phyloP scores from a whole-genome alignment of 1,140 invertebrate species.

The Protaetia brevitarsis region DNA sequence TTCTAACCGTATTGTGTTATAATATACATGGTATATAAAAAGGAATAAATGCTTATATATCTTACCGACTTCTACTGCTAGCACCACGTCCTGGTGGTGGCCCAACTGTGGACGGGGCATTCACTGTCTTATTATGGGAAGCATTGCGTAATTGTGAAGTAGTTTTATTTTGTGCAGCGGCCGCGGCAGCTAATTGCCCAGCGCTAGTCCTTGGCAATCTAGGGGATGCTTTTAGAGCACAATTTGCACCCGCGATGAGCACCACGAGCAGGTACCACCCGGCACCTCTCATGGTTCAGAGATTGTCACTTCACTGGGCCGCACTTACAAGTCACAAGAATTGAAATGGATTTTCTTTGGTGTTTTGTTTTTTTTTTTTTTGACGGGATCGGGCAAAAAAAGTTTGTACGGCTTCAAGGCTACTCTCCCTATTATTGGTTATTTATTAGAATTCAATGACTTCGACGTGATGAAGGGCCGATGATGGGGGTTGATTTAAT shows the following conservation, averaged over 20 bases:
- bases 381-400: too few relatives aligned
- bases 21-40: neutral
- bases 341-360: too few relatives aligned
- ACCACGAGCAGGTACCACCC: slow-evolving; percentile 39
- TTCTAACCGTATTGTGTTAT: too few relatives aligned
- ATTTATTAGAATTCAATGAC: too few relatives aligned
- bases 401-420: too few relatives aligned
- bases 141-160: slow-evolving; percentile 37
- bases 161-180: slow-evolving; percentile 44
- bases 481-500: neutral
- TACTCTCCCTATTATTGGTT: too few relatives aligned
- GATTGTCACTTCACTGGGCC: slow-evolving; percentile 13
- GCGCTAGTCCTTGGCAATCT: slow-evolving; percentile 47
- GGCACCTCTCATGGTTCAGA: slow-evolving; percentile 39
- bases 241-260: slow-evolving; percentile 21
- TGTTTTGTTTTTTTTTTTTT: too few relatives aligned
- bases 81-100: slow-evolving; percentile 37
- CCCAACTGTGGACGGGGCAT: slow-evolving; percentile 27
- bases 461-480: too few relatives aligned
- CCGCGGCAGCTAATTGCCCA: slow-evolving; percentile 44
- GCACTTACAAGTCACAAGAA: slow-evolving; percentile 15
- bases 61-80: slow-evolving; percentile 36
- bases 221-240: slow-evolving; percentile 35
- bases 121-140: slow-evolving; percentile 25
- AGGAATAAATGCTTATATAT: too few relatives aligned